phyloP scores from a whole-genome alignment of 2,797 vertebrate genomes.

The Sphaeramia orbicularis region DNA sequence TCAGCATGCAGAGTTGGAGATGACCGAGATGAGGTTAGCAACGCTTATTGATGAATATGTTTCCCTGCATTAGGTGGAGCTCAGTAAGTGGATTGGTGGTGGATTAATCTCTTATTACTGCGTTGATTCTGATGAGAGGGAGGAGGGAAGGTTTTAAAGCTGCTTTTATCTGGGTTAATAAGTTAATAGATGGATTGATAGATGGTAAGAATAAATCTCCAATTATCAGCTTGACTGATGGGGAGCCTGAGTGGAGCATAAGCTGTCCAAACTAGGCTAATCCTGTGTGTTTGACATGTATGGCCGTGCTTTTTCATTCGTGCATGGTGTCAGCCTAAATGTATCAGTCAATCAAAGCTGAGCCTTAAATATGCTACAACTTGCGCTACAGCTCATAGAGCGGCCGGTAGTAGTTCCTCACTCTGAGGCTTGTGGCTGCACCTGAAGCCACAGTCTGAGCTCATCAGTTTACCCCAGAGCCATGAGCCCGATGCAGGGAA shows the following conservation, averaged over 20 bases:
- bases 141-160: slow-evolving; percentile 60
- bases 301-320: slow-evolving; percentile 50
- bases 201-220: slow-evolving; percentile 78
- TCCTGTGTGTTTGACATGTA: slow-evolving; percentile 60
- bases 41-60: slow-evolving; percentile 67
- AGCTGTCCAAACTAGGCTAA: slow-evolving; percentile 73
- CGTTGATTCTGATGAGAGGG: slow-evolving; percentile 56
- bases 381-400: not conserved
- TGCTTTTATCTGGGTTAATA: slow-evolving; percentile 77
- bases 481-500: slow-evolving; percentile 2
- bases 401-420: not conserved
- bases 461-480: slow-evolving; percentile 15
- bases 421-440: slow-evolving; percentile 27
- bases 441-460: slow-evolving; percentile 46
- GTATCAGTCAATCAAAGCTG: slow-evolving; percentile 2
- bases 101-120: slow-evolving; percentile 64
- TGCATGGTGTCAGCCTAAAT: slow-evolving; percentile 19
- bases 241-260: slow-evolving; percentile 61
- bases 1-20: slow-evolving; percentile 9
- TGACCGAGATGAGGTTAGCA: slow-evolving; percentile 47
- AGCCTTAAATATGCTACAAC: not conserved
- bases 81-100: slow-evolving; percentile 68
- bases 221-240: slow-evolving; percentile 79
- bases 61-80: slow-evolving; percentile 47
- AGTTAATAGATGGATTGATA: slow-evolving; percentile 84